Conservation (phyloP, 2,113 vertebrate species). For the Megaceryle maxima region DNA sequence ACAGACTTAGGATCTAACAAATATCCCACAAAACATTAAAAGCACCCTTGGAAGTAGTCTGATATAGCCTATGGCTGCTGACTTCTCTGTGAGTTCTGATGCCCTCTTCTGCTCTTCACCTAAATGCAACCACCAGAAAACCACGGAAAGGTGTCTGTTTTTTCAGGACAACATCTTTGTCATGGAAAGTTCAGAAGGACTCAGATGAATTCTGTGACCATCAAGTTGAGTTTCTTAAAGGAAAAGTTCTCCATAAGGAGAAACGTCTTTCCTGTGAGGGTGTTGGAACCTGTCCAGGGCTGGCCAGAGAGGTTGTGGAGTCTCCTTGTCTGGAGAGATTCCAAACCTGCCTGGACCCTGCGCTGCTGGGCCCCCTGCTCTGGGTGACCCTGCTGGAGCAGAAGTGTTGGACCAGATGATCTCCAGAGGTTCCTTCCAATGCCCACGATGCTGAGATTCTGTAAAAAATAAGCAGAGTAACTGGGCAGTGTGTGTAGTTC, state of each 20-base stretch:
- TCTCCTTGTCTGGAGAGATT: no score
- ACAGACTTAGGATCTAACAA: neutral
- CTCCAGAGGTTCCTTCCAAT: no score
- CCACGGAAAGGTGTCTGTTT: neutral
- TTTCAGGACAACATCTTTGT: neutral
- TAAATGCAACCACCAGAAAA: neutral
- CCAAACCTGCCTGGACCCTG: no score
- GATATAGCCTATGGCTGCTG: neutral
- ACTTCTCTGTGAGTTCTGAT: neutral
- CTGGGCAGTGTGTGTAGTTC: neutral
- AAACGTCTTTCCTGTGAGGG: no score
- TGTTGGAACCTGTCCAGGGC: no score
- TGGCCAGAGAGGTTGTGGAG: no score
- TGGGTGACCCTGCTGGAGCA: no score
- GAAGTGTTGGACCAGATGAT: no score
- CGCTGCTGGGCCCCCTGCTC: no score
- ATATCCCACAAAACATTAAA: neutral
- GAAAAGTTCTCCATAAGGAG: no score
- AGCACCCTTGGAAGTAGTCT: neutral
- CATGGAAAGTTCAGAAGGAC: neutral
- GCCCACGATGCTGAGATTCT: no score
- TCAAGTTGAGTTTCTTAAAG: neutral
- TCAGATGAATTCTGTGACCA: neutral
- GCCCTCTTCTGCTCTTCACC: neutral
- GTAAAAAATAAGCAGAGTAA: neutral